Percentiles rank a stretch among this genome's conserved stretches.
Conservation (phyloP, 2,113 vertebrate genomes). For the Athene cunicularia region DNA sequence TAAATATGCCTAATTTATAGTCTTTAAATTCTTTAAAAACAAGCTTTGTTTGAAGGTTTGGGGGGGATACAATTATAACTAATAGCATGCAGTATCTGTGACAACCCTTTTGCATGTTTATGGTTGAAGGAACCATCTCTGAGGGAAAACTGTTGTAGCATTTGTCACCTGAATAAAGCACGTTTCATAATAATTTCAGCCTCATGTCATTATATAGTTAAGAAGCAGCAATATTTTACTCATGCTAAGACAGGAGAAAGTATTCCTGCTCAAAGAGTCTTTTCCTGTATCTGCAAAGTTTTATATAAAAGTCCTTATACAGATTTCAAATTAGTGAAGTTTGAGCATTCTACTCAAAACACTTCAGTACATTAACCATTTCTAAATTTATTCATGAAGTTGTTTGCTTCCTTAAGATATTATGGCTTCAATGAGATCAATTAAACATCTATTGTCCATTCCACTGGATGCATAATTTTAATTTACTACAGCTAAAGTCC, state of each 20-base stretch:
- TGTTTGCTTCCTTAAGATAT: neutral
- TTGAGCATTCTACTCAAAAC: neutral
- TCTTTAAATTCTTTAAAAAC: neutral
- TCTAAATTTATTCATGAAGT: neutral
- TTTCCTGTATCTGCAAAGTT: neutral
- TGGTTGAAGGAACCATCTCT: neutral
- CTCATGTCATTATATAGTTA: neutral
- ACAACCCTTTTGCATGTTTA: neutral
- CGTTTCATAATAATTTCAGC: neutral
- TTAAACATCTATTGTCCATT: neutral
- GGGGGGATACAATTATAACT: neutral
- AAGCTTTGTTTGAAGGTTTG: neutral
- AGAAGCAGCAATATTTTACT: neutral
- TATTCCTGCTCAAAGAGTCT: neutral
- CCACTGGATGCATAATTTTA: neutral
- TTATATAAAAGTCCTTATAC: neutral
- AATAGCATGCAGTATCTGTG: neutral
- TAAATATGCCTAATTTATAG: neutral
- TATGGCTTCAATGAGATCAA: neutral
- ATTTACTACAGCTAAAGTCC: neutral
- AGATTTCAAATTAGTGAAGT: neutral
- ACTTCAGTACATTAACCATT: neutral
- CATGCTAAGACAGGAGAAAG: neutral
- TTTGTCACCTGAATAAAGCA: neutral
- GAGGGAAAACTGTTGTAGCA: neutral